phyloP scores from a whole-genome alignment of 2,888 invertebrate species.

The Synanthedon tipuliformis region DNA sequence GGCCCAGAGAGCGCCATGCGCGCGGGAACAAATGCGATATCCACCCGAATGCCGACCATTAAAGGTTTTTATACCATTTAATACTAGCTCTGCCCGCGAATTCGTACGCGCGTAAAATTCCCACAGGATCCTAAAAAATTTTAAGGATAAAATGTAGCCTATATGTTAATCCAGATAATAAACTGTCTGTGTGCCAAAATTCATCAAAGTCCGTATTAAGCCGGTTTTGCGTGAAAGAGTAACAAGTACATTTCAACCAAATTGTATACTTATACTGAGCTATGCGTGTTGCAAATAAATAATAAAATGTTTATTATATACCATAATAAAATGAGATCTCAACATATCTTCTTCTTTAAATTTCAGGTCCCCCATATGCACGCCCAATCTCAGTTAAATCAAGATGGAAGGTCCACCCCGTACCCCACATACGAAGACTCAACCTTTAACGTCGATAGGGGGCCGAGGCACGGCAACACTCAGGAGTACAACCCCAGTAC shows the following conservation, averaged over 20 bases:
- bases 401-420: conserved; percentile 47
- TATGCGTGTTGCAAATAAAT: too few species aligned
- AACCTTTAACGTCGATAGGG: conserved; percentile 31
- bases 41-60: conserved; percentile 44
- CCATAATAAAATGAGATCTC: background rate
- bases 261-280: too few species aligned
- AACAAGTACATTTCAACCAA: too few species aligned
- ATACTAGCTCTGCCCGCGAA: too few species aligned
- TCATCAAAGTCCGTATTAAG: too few species aligned
- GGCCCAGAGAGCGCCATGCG: conserved; percentile 41
- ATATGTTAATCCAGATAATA: too few species aligned
- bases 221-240: too few species aligned
- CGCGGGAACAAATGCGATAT: conserved; percentile 50
- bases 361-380: conserved; percentile 40
- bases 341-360: conserved; percentile 6
- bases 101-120: too few species aligned
- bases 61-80: conserved; percentile 28
- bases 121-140: too few species aligned
- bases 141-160: too few species aligned
- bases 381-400: conserved; percentile 35
- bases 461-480: conserved; percentile 22
- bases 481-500: conserved; percentile 23
- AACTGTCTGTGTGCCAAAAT: too few species aligned
- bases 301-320: background rate
- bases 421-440: conserved; percentile 47